These are phyloP conservation scores for Pristionchus exspectatus DNA, from an alignment of 2,888 invertebrate genomes.

Conservation along the genomic window DNA sequence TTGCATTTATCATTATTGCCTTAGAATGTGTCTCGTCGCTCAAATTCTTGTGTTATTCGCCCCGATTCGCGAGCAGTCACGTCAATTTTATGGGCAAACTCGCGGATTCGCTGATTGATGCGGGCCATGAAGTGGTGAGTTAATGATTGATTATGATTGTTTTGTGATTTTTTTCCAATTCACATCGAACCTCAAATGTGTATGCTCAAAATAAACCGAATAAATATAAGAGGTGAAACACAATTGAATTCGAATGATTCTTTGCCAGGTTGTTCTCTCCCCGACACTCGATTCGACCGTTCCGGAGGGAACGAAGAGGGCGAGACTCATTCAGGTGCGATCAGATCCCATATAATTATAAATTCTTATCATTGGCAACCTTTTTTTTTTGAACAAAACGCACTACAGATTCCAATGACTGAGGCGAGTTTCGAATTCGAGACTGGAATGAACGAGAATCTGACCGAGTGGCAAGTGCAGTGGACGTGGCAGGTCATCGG, in stretches of 20 bases:
- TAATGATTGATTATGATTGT: not conserved
- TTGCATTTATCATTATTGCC: not conserved
- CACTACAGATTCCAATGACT: not conserved
- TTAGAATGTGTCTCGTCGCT: not conserved
- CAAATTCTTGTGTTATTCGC: conserved; percentile 59
- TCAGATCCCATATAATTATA: too few relatives aligned
- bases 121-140: conserved; percentile 64
- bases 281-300: conserved; percentile 22
- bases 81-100: conserved; percentile 61
- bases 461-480: conserved; percentile 15
- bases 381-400: not conserved
- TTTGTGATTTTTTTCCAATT: not conserved
- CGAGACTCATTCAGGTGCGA: not conserved
- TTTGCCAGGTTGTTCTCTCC: conserved; percentile 31
- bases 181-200: not conserved
- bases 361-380: not conserved
- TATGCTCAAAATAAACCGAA: not conserved
- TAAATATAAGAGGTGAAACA: not conserved
- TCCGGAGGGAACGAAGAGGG: not conserved
- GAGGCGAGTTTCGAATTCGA: conserved; percentile 26
- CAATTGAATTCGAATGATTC: not conserved
- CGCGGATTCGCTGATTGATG: conserved; percentile 62
- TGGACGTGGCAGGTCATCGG: conserved; percentile 25
- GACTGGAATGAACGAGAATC: conserved; percentile 36
- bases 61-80: conserved; percentile 64